A percentile compares a stretch with the other conserved stretches of the same genome.
These are phyloP conservation scores for Menura novaehollandiae DNA, from an alignment of 2,113 vertebrate species.

Conservation along the genomic window DNA sequence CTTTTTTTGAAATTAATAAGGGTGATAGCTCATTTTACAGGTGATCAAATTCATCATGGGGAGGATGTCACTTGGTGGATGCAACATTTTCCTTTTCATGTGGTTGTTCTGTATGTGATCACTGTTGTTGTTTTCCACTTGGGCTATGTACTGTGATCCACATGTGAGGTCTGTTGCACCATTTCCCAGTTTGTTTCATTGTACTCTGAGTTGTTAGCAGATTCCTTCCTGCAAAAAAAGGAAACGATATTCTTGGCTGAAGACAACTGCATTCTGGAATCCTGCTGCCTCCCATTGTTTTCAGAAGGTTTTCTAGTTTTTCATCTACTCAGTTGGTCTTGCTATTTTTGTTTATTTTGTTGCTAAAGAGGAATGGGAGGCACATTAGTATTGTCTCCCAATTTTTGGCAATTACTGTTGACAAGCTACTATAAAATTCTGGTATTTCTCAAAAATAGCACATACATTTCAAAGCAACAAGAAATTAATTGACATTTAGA, in stretches of 20 bases:
- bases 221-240: not conserved
- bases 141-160: not conserved
- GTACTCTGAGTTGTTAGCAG: not conserved
- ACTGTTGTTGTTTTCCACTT: not conserved
- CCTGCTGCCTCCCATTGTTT: not conserved
- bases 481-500: not conserved
- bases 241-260: not conserved
- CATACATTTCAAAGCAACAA: not conserved
- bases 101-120: not conserved
- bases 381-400: not conserved
- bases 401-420: not conserved
- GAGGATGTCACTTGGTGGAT: not conserved
- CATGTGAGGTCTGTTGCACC: conserved; percentile 2
- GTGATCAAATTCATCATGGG: not conserved
- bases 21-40: not conserved
- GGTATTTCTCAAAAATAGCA: conserved; percentile 4
- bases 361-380: not conserved
- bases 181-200: not conserved
- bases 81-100: not conserved
- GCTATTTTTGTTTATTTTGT: conserved; percentile 17
- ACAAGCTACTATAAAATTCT: conserved; percentile 12
- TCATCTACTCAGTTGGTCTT: conserved; percentile 31
- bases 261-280: not conserved
- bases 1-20: not conserved
- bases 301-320: conserved; percentile 23